A percentile compares a stretch with the other conserved stretches of the same genome.
These are phyloP conservation scores for Ormyrus nitidulus DNA, from an alignment of 2,888 invertebrate species.

Conservation along the genomic window DNA sequence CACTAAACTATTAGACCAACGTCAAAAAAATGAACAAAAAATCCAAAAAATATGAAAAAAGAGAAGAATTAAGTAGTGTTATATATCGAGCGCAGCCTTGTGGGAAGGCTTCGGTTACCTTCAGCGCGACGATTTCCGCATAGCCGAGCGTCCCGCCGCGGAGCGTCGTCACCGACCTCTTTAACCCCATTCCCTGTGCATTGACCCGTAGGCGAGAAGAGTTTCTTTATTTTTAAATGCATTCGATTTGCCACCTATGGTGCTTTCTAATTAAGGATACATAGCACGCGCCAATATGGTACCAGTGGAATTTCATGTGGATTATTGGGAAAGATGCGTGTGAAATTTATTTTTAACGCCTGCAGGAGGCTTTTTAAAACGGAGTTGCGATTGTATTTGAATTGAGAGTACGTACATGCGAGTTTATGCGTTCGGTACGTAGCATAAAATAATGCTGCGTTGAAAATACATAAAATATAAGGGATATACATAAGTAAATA, in stretches of 20 bases:
- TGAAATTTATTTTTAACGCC: too few relatives aligned
- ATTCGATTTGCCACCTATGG: slow-evolving; percentile 38
- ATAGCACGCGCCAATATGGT: too few relatives aligned
- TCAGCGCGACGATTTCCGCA: slow-evolving; percentile 97
- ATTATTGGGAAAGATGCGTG: too few relatives aligned
- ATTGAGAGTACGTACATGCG: too few relatives aligned
- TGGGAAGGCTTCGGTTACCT: slow-evolving; percentile 81
- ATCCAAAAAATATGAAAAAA: slow-evolving; percentile 51
- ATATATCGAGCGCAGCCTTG: slow-evolving; percentile 42
- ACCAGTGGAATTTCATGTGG: too few relatives aligned
- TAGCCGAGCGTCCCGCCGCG: slow-evolving; percentile 91
- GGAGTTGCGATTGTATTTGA: too few relatives aligned
- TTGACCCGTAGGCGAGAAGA: slow-evolving; percentile 75
- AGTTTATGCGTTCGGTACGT: too few relatives aligned
- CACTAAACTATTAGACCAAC: slow-evolving; percentile 12
- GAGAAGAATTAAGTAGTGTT: slow-evolving; percentile 59
- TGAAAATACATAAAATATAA: too few relatives aligned
- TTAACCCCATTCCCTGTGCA: slow-evolving; percentile 84
- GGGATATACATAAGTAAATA: too few relatives aligned
- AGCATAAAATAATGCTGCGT: too few relatives aligned
- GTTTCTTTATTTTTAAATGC: slow-evolving; percentile 66
- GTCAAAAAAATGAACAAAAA: neutral
- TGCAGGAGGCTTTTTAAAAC: too few relatives aligned
- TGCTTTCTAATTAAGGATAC: slow-evolving; percentile 19
- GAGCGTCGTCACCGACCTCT: slow-evolving; percentile 94